phyloP scores from a whole-genome alignment of 2,113 vertebrate species.

The Meleagris gallopavo region DNA sequence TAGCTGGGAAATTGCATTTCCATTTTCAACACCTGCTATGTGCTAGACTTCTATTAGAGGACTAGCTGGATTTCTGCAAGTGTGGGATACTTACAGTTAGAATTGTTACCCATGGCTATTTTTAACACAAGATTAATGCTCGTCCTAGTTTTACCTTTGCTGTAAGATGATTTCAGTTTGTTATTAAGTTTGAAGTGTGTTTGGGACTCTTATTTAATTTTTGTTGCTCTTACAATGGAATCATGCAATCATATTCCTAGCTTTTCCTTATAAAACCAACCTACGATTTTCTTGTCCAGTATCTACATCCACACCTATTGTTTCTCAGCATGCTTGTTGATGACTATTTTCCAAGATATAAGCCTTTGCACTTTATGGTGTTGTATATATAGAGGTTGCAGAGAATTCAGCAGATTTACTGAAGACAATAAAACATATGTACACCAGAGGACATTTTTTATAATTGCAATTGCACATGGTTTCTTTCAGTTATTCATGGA shows the following conservation, averaged over 20 bases:
- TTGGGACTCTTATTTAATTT: neutral
- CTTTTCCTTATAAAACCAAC: neutral
- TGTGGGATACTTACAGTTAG: neutral
- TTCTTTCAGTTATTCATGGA: neutral
- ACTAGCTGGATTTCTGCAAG: neutral
- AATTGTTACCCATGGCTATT: neutral
- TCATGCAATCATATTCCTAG: fast-evolving
- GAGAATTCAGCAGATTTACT: neutral
- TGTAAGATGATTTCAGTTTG: neutral
- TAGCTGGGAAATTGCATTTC: constrained; percentile 76
- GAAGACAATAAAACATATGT: neutral
- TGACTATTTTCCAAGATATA: neutral
- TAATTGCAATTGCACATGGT: neutral
- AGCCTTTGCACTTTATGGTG: neutral
- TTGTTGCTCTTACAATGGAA: neutral
- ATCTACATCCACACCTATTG: neutral
- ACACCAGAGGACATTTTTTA: constrained; percentile 15
- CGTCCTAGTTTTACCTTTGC: neutral
- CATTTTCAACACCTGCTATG: constrained; percentile 77
- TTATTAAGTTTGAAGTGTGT: neutral
- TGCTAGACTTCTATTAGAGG: constrained; percentile 58
- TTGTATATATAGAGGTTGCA: neutral
- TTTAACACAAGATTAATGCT: neutral
- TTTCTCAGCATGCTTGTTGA: neutral
- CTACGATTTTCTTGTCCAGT: neutral